Base-by-base conservation (phyloP, 2,113 vertebrate genomes). In the Gambusia affinis region DNA sequence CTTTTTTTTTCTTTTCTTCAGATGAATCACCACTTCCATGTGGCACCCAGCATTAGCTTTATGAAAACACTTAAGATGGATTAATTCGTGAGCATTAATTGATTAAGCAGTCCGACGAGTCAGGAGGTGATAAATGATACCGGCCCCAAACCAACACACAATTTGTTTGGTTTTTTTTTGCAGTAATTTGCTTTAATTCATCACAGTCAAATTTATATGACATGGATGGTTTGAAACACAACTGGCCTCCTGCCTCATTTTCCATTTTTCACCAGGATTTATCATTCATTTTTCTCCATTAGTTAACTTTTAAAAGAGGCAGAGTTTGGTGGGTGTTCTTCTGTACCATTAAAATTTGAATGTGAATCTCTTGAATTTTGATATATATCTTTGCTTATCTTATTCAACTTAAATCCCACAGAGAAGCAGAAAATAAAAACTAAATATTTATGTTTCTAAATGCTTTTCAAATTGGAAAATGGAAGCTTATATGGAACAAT, bases 61-160 rank as follows among this genome's bases (percentile, higher is more conserved):
- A 82, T 82, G 73, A 64, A 81, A 81, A 78, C 70, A 79, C 75
- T 89, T 70, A 88, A 91, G 87, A 92, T 93, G 72, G 85, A 92
- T 92, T 92, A 90, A 83, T 88, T 80, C 74, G 70, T 39, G 60
- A 57, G 73, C 73, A 90, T 89, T 92, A 91, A 91, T 92, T 93
- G 92, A 93, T 92, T 88, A 83, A 80, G 76, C 88, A 86, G 87
- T 78, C 84, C 78, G 85, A 89, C 86, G 88, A 89, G 91, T 91
- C 90, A 89, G 81, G 70, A 82, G 87, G 87, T 93, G 90, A 94
- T 93, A 89, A 90, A 94, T 93, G 84, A 90, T 85, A 87, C 82
- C 79, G 80, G 76, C 77, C 70, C 68, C 39, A 74, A 86, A 88
- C 80, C 82, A 89, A 87, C 87, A 91, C 78, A 91, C 86, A 87